Evolutionary conservation across 2,797 vertebrate genomes (phyloP).

Genomic region (Taeniopygia guttata): DNA sequence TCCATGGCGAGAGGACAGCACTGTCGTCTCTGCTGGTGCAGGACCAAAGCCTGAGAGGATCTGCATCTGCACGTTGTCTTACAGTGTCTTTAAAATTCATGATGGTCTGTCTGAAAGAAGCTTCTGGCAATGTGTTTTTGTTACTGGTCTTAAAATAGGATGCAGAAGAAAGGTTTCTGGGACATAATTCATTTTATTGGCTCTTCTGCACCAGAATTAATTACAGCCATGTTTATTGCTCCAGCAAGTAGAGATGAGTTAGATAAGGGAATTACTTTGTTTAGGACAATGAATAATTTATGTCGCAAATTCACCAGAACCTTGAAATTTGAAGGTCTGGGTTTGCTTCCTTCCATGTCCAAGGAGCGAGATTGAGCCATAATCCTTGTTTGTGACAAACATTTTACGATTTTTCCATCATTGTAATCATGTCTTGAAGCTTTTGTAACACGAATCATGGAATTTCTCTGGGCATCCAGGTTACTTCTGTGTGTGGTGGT

Average conservation of each 20-base stretch:
- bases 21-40: background rate
- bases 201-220: constrained; percentile 46
- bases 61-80: background rate
- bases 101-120: background rate
- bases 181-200: constrained; percentile 42
- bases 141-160: constrained; percentile 28
- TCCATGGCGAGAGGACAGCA: background rate
- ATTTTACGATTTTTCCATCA: background rate
- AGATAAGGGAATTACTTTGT: constrained; percentile 36
- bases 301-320: background rate
- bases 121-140: background rate
- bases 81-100: background rate
- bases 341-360: background rate
- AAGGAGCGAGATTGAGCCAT: background rate
- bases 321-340: constrained; percentile 15
- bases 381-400: background rate
- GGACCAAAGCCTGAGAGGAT: background rate
- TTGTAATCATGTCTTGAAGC: background rate
- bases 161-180: constrained; percentile 31
- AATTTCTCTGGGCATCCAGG: background rate
- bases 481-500: background rate
- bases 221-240: constrained; percentile 45
- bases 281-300: constrained; percentile 50
- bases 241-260: constrained; percentile 14
- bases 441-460: background rate